Evolutionary conservation across 2,113 vertebrate species (phyloP).

Genomic region (Puntigrus tetrazona): DNA sequence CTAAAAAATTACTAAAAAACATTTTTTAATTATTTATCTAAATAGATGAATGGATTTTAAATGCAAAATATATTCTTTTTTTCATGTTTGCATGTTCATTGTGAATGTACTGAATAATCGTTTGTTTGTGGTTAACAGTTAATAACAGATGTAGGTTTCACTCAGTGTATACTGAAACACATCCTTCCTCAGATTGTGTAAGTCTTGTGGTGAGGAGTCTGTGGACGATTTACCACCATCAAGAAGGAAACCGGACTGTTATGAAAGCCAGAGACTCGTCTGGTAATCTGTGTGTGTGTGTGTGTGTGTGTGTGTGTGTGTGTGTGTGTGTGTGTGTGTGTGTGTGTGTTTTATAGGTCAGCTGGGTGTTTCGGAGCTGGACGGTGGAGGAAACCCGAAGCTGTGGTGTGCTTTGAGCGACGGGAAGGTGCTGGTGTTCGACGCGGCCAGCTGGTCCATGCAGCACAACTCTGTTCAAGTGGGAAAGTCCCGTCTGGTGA

Average conservation of each 20-base stretch:
- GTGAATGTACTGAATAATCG: too few species aligned
- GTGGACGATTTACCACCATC: neutral
- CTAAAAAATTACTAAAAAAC: too few species aligned
- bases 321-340: slow-evolving; percentile 27
- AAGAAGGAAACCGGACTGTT: neutral
- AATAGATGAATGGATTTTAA: too few species aligned
- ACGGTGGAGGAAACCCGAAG: slow-evolving; percentile 76
- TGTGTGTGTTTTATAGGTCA: slow-evolving; percentile 76
- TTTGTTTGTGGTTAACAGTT: too few species aligned
- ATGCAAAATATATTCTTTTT: too few species aligned
- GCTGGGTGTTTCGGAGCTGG: slow-evolving; percentile 79
- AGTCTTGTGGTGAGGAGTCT: neutral
- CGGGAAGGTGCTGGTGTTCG: slow-evolving; percentile 89
- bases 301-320: slow-evolving; percentile 21
- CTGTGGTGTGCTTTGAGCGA: slow-evolving; percentile 84
- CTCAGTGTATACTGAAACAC: neutral
- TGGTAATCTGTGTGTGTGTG: slow-evolving; percentile 8
- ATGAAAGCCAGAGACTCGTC: neutral
- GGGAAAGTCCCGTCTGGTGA: slow-evolving; percentile 84
- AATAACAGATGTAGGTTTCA: neutral
- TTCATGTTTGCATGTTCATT: too few species aligned
- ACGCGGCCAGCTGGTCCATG: slow-evolving; percentile 91
- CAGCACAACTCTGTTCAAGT: slow-evolving; percentile 85
- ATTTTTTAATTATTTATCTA: too few species aligned
- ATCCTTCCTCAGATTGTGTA: neutral